Base-by-base conservation (phyloP, 2,113 vertebrate species). In the Zeus faber region DNA sequence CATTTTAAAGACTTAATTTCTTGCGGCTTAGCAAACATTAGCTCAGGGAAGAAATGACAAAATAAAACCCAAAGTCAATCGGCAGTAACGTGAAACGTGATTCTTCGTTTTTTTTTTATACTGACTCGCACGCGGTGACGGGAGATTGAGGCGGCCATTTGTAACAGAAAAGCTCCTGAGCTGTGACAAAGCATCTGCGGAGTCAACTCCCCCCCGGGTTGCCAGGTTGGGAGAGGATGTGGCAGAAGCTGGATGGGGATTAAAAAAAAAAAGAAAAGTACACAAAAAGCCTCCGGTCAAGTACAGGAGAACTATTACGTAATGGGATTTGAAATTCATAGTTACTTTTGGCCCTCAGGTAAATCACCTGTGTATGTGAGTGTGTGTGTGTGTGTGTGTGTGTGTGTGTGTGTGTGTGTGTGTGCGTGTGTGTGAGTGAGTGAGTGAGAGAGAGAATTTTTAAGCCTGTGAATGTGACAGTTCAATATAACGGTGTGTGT, bases 281-380 rank as follows among this genome's bases (percentile, higher is more conserved):
- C 70, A 76, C 31, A 47, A 54, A 65, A 72, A 77, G 65, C 82
- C 74, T 1, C 16, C 27, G 58, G 73, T 59, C 58, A 63, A 59
- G 74, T 53, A 59, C 62, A 45, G 49, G 50, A 63, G 37, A 72
- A 47, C 54, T 62, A 55, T 85, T 76, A 71, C 60, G 51, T 85
- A 83, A 85, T 70, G 57, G 67, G 77, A 83, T 85, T 83, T 68
- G 31, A 68, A 72, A 77, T 52, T 57, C 48, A 77, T 65, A 72
- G 58, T 77, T 60, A 69, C 63, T 73, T 81, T 79, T 56, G 79
- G 65, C 63, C 72, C 39, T 65, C 25, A 58, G 58, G 76, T 63
- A 59, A 8, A 64, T 68, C 33, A 74, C 67, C 73, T 62, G 45
- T 65, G 43, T 48, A 16, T 31, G 18, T 2, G 14, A 2, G 48